Evolutionary conservation across 2,888 invertebrate species (phyloP), one percentile per base, ranked within the genome.

Genomic region (Ophioninae sp.): DNA sequence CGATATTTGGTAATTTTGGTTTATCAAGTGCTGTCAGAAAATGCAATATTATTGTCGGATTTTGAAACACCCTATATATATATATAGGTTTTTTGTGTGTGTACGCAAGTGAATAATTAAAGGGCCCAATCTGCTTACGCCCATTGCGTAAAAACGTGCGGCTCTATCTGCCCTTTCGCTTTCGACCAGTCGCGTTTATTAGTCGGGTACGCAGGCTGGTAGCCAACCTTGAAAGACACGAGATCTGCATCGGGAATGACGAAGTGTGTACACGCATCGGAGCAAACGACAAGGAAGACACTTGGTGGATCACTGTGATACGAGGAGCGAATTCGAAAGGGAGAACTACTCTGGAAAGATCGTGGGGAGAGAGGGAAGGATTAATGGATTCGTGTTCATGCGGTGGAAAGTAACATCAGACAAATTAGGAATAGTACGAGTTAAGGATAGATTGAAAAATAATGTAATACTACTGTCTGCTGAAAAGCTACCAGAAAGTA

Each of bases 221-320:
- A 72, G 20, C 37, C 23, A 73, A 64, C 8, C 58, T 17, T 10
- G 39, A 61, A 20, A 23, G 81, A 65, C 72, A 87, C 88, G 87
- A 87, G 88, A 89, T 88, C 87, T 87, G 89, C 90, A 89, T 88
- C 83, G 88, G 85, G 88, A 90, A 90, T 90, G 90, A 89, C 88
- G 90, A 90, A 89, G 88, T 89, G 87, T 87, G 87, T 65, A 72
- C 17, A 51, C 51, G 51, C 79, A 81, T 64, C 65, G 17, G 71
- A 68, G 81, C 69, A 59, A 69, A 67, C 30, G 61, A 67, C 61
- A 13, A 51, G 51, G 58, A 71, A 30, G 79, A 72, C 69, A 78
- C 81, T 72, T 82, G 39, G 79, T 68, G 73, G 58, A 65, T 58
- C 67, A 39, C 59, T 9, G n/a, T 63, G 67, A 67, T 72, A 30